These are phyloP conservation scores for Trachelus stipa DNA, from an alignment of 2,888 invertebrate genomes.

Conservation along the genomic window DNA sequence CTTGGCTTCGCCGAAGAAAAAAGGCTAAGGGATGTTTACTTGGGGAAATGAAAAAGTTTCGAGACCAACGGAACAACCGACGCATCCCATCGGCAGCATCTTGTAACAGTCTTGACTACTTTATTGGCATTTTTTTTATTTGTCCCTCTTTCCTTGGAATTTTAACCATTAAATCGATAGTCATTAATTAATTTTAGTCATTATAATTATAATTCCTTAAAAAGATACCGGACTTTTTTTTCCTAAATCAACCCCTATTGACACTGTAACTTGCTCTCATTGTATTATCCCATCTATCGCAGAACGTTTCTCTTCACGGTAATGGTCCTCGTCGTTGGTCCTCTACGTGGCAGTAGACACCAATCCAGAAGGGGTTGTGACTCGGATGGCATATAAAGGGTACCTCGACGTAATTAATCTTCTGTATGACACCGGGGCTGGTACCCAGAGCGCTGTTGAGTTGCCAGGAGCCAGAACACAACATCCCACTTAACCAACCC, in stretches of 20 bases:
- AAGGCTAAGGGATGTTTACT: conserved; percentile 24
- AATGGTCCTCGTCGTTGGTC: background rate
- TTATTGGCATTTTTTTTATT: background rate
- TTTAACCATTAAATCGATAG: background rate
- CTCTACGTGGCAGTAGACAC: conserved; percentile 3
- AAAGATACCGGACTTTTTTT: background rate
- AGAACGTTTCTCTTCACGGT: background rate
- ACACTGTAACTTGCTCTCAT: background rate
- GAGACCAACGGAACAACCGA: background rate
- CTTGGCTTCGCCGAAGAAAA: conserved; percentile 11
- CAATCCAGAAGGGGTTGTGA: conserved; percentile 15
- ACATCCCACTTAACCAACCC: conserved; percentile 59
- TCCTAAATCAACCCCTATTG: background rate
- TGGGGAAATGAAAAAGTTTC: conserved; percentile 31
- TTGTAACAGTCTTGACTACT: background rate
- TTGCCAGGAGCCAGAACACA: conserved; percentile 54
- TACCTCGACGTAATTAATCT: conserved; percentile 52
- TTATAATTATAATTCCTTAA: background rate
- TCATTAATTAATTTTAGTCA: background rate
- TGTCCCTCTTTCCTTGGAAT: background rate
- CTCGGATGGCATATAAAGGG: conserved; percentile 35
- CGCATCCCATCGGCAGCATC: background rate
- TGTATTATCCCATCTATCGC: background rate
- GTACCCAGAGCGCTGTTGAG: conserved; percentile 35
- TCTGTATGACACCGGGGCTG: conserved; percentile 53